A percentile compares a stretch with the other conserved stretches of the same genome.
Conservation (phyloP, 1,140 invertebrate species). For the Polypedilum vanderplanki region DNA sequence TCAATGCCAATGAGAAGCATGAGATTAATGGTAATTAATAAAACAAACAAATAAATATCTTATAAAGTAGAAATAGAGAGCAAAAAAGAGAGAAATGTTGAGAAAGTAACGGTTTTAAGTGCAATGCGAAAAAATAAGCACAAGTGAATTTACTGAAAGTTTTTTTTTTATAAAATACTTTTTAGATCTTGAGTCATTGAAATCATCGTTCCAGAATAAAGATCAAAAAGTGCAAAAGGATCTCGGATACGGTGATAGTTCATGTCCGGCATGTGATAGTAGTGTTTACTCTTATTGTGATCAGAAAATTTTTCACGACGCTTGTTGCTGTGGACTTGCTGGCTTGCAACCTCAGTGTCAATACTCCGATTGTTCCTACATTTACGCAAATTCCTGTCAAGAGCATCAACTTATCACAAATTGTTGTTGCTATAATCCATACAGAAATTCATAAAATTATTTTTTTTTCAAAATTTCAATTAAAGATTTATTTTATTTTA, state of each 20-base stretch:
- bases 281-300: constrained; percentile 68
- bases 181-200: background rate
- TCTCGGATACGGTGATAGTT: constrained; percentile 30
- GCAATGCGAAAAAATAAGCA: background rate
- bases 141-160: no score
- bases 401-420: constrained; percentile 62
- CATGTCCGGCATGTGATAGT: constrained; percentile 63
- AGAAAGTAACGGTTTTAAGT: background rate
- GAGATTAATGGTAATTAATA: background rate
- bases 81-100: background rate
- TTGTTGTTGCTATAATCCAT: constrained; percentile 60
- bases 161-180: background rate
- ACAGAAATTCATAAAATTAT: constrained; percentile 31
- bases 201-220: background rate
- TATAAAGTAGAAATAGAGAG: background rate
- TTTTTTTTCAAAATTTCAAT: background rate
- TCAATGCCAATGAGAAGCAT: background rate
- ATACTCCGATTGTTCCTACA: constrained; percentile 59
- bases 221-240: background rate
- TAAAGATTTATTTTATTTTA: no score
- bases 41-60: background rate
- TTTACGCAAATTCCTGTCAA: constrained; percentile 64
- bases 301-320: constrained; percentile 63
- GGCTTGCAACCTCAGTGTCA: constrained; percentile 53
- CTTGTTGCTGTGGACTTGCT: constrained; percentile 51